These are phyloP conservation scores for Alviniconcha marisindica DNA, from an alignment of 1,140 invertebrate genomes.

Conservation along the genomic window DNA sequence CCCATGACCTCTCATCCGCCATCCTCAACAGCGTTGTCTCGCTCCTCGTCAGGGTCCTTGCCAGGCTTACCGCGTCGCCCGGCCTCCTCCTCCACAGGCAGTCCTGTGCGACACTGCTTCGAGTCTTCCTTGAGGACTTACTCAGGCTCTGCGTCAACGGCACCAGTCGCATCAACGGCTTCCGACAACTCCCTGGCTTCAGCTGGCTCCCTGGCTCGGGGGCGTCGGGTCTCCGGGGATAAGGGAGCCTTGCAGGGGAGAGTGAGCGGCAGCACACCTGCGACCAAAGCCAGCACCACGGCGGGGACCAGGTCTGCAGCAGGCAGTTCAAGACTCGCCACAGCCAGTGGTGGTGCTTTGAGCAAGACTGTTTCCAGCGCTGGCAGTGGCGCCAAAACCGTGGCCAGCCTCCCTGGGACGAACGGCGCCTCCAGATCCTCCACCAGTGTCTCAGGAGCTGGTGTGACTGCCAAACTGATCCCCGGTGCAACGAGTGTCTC, in stretches of 20 bases:
- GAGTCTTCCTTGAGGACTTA: constrained; percentile 11
- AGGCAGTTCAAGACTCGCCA: background rate
- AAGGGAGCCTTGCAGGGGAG: too few relatives aligned
- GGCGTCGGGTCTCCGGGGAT: too few relatives aligned
- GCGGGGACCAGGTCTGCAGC: background rate
- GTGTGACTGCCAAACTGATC: background rate
- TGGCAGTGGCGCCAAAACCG: background rate
- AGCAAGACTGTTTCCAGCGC: background rate
- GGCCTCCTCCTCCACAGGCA: background rate
- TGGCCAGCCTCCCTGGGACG: too few relatives aligned
- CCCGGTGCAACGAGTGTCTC: background rate
- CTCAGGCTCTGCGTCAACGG: background rate
- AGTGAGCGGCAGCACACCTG: background rate
- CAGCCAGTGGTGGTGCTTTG: background rate
- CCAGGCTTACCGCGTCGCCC: constrained; percentile 13
- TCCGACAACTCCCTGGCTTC: background rate
- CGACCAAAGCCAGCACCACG: background rate
- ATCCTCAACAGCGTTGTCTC: constrained; percentile 20
- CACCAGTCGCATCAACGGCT: background rate
- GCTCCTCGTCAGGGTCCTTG: constrained; percentile 20
- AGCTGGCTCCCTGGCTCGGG: too few relatives aligned
- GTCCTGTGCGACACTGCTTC: constrained; percentile 1
- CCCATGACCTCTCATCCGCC: background rate
- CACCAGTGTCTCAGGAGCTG: too few relatives aligned
- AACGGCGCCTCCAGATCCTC: too few relatives aligned